phyloP scores from a whole-genome alignment of 2,797 vertebrate genomes.

The Enteromius unitaeniatus region DNA sequence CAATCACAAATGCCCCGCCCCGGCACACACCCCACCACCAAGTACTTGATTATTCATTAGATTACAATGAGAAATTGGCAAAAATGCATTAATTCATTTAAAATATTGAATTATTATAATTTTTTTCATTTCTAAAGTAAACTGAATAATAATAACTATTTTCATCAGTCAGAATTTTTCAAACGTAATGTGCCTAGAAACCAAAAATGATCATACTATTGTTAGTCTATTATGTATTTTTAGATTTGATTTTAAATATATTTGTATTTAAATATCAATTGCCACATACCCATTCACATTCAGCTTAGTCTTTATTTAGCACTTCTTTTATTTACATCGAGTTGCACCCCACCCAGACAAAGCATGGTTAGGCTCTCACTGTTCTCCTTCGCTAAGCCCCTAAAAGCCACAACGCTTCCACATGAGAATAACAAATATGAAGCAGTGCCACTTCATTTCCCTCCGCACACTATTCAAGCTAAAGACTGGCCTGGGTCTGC shows the following conservation, averaged over 20 bases:
- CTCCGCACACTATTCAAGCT: conserved; percentile 26
- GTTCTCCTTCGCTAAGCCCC: not conserved
- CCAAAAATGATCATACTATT: no score
- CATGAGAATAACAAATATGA: conserved; percentile 13
- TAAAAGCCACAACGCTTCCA: not conserved
- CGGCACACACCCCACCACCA: no score
- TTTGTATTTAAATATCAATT: not conserved
- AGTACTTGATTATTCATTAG: no score
- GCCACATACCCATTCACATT: not conserved
- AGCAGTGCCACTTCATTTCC: not conserved
- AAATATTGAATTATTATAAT: no score
- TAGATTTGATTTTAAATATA: not conserved
- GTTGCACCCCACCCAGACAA: not conserved
- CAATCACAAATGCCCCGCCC: no score
- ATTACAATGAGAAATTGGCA: no score
- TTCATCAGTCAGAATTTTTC: no score
- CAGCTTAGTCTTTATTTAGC: not conserved
- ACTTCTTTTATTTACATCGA: not conserved
- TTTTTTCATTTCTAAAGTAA: no score
- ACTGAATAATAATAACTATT: no score
- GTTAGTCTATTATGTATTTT: no score
- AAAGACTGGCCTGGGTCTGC: conserved; percentile 36
- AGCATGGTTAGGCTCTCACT: not conserved
- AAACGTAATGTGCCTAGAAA: no score
- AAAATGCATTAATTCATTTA: no score